Base-by-base conservation (phyloP, 2,797 vertebrate species). In the Gephyroberyx darwinii region DNA sequence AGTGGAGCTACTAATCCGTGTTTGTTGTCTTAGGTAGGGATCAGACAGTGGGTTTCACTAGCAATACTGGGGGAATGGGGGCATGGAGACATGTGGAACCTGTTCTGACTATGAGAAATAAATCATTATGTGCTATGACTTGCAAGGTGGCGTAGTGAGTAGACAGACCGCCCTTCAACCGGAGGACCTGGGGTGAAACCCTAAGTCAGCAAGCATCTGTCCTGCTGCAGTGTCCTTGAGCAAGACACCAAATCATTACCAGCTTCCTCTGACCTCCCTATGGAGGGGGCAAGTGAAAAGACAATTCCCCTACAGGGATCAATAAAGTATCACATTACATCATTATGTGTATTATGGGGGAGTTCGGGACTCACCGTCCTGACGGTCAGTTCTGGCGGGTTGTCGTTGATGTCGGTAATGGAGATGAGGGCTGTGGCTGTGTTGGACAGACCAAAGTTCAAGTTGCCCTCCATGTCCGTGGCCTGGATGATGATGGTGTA, bases 391-490 rank as follows among this genome's bases (percentile, higher is more conserved):
- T 99, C 97, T 0, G 97, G 98, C 0, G 98, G 96, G 81, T 98
- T 99, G 94, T 99, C 98, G 5, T 99, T 99, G 92, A 99, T 96
- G 75, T 99, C 98, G 0, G 96, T 95, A 78, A 99, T 95, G 0
- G 93, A 93, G 83, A 99, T 96, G 31, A 99, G 95, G 0, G 98
- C 97, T 0, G 97, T 99, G 35, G 98, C 98, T 0, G 98, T 99
- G 94, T 98, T 99, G 1, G 97, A 98, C 72, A 99, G 94, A 58
- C 98, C 98, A 0, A 98, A 98, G 92, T 97, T 98, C 3, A 98
- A 89, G 74, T 96, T 99, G 17, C 98, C 98, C 83, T 99, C 98
- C 98, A 99, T 99, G 87, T 99, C 98, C 0, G 98, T 99, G 80
- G 98, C 98, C 91, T 99, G 97, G 65, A 99, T 87, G 2, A 98